A percentile compares a stretch with the other conserved stretches of the same genome.
Evolutionary conservation across 2,888 invertebrate genomes (phyloP).

Genomic region (Euproctis similis): DNA sequence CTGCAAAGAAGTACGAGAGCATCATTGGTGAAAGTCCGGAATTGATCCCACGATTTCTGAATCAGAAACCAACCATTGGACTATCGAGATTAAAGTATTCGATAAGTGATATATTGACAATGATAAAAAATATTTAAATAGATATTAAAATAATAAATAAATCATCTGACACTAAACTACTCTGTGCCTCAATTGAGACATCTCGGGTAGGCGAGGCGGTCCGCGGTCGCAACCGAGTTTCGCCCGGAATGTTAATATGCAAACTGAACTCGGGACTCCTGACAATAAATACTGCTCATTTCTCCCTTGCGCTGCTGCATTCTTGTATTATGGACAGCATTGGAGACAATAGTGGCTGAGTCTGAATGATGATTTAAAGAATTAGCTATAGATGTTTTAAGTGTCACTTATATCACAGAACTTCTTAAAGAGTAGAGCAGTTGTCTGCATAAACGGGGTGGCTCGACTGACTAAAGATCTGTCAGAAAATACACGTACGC

Average conservation of each 20-base stretch:
- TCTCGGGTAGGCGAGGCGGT: slow-evolving; percentile 28
- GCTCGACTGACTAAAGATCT: too few species aligned
- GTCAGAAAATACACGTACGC: too few species aligned
- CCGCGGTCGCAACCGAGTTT: slow-evolving; percentile 28
- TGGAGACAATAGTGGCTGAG: slow-evolving; percentile 2
- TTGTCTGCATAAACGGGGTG: too few species aligned
- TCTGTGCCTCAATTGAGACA: slow-evolving; percentile 52
- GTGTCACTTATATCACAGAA: too few species aligned
- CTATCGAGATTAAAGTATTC: too few species aligned
- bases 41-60: too few species aligned
- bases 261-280: slow-evolving; percentile 25
- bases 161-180: slow-evolving; percentile 22
- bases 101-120: too few species aligned
- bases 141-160: neutral
- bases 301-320: slow-evolving; percentile 13
- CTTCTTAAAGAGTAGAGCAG: too few species aligned
- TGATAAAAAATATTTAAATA: neutral
- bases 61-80: too few species aligned
- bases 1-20: too few species aligned
- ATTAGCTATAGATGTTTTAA: too few species aligned
- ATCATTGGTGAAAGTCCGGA: too few species aligned
- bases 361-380: slow-evolving; percentile 5
- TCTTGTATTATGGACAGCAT: slow-evolving; percentile 5
- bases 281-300: slow-evolving; percentile 22
- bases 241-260: slow-evolving; percentile 56